Evolutionary conservation across 2,888 invertebrate genomes (phyloP).

Genomic region (Asteroscopus sphinx): DNA sequence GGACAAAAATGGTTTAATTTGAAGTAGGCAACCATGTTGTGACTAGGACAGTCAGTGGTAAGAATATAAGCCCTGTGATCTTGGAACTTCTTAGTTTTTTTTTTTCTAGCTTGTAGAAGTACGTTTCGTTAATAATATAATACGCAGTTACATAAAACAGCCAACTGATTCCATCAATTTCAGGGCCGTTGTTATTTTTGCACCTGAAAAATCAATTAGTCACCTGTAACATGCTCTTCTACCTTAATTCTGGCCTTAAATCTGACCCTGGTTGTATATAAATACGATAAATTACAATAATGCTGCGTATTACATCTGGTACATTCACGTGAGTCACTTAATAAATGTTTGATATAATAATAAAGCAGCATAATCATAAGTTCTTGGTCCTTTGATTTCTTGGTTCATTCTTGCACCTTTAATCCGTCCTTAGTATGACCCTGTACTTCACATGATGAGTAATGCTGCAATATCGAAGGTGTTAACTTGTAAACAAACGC

Average conservation of each 20-base stretch:
- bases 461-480: neutral
- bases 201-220: neutral
- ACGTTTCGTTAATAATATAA: neutral
- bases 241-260: neutral
- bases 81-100: no score
- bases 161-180: neutral
- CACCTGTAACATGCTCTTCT: neutral
- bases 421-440: neutral
- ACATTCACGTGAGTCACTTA: neutral
- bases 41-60: no score
- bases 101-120: no score
- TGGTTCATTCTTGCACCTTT: neutral
- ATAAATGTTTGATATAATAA: neutral
- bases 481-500: neutral
- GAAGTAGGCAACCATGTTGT: no score
- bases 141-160: no score
- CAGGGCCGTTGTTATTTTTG: neutral
- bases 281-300: neutral
- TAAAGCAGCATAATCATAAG: no score
- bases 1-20: no score
- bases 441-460: neutral
- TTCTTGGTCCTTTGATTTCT: no score
- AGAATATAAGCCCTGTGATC: no score
- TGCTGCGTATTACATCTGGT: neutral
- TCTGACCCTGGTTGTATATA: neutral